These are phyloP conservation scores for Catocala sponsa DNA, from an alignment of 2,888 invertebrate species.

Conservation along the genomic window DNA sequence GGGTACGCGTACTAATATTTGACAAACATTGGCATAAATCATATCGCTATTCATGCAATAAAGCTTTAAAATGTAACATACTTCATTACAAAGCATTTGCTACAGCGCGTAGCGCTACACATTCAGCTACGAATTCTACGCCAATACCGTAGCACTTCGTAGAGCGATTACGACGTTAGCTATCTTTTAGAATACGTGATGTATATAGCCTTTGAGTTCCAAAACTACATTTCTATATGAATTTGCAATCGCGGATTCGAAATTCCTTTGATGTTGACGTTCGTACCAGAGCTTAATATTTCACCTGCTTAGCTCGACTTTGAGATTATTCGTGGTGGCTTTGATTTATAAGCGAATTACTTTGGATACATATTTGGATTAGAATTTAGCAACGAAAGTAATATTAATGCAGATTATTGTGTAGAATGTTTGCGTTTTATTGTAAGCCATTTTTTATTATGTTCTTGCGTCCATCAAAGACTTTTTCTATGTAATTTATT, in stretches of 20 bases:
- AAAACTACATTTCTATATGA: constrained; percentile 13
- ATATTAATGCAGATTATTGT: too few species aligned
- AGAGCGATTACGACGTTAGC: constrained; percentile 8
- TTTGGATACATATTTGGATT: too few species aligned
- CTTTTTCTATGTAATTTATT: too few species aligned
- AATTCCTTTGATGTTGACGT: constrained; percentile 12
- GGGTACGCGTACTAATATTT: too few species aligned
- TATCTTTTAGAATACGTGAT: constrained; percentile 13
- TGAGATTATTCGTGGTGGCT: not conserved
- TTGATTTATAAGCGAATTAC: too few species aligned
- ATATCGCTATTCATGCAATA: too few species aligned
- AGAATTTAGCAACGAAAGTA: too few species aligned
- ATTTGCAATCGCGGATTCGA: constrained; percentile 6
- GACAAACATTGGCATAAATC: too few species aligned
- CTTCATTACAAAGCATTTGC: not conserved
- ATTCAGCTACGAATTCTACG: constrained; percentile 4
- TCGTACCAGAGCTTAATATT: constrained; percentile 3
- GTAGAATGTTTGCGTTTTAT: too few species aligned
- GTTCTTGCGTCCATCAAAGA: too few species aligned
- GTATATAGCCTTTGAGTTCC: constrained; percentile 6
- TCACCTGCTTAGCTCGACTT: not conserved
- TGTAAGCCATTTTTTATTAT: too few species aligned
- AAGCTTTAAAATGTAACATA: too few species aligned
- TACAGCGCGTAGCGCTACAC: constrained; percentile 8
- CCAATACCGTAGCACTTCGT: constrained; percentile 19